Evolutionary conservation across 2,797 vertebrate species (phyloP).

Genomic region (Neopelma chrysocephalum): DNA sequence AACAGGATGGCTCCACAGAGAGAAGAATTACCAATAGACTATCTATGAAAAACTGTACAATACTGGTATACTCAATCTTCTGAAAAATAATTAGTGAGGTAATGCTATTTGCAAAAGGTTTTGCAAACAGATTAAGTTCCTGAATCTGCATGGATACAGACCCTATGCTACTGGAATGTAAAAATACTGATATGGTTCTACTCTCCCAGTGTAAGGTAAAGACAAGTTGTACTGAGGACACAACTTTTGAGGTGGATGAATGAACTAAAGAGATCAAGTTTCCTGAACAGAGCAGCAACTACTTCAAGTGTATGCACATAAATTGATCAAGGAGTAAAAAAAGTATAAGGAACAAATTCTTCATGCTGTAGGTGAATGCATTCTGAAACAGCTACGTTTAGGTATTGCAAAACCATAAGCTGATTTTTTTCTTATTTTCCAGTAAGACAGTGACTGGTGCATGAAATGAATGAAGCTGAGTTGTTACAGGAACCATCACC

Average conservation of each 20-base stretch:
- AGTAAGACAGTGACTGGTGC: neutral
- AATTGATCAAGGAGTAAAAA: neutral
- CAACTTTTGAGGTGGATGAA: neutral
- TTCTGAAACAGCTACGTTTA: neutral
- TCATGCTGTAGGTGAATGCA: neutral
- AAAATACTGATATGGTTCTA: neutral
- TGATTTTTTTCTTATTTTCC: neutral
- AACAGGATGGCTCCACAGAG: neutral
- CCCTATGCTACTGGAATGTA: neutral
- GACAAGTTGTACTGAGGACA: neutral
- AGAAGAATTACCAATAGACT: neutral
- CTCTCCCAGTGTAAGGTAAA: neutral
- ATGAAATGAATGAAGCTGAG: slow-evolving; percentile 11
- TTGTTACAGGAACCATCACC: neutral
- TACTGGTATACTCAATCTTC: neutral
- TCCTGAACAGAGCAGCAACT: neutral
- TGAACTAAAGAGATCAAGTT: neutral
- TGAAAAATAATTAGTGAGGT: neutral
- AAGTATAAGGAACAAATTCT: neutral
- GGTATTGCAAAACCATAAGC: neutral
- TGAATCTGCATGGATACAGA: neutral
- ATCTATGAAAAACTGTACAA: neutral
- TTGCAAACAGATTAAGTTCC: neutral
- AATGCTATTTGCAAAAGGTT: neutral
- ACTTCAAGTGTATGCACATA: neutral